Evolutionary conservation across 1,140 invertebrate species (phyloP).

Genomic region (Tyrophagus putrescentiae): DNA sequence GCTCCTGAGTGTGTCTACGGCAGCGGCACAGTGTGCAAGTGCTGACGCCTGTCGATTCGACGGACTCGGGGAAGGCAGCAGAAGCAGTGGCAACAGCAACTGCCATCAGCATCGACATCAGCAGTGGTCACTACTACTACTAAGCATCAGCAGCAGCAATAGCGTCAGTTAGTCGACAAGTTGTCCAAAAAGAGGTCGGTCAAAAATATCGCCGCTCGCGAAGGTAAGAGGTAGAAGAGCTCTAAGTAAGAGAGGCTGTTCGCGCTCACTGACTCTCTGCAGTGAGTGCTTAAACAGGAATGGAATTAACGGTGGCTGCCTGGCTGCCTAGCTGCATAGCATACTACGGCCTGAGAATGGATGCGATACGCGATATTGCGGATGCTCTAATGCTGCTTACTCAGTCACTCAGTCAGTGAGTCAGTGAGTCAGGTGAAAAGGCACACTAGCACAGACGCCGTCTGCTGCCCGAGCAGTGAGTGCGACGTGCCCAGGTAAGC

Average conservation of each 20-base stretch:
- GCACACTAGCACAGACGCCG: too few species aligned
- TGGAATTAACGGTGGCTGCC: not conserved
- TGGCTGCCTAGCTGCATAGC: not conserved
- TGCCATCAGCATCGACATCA: not conserved
- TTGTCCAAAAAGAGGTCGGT: slow-evolving; percentile 15
- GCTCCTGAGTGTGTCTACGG: too few species aligned
- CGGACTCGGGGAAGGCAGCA: too few species aligned
- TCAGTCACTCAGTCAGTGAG: too few species aligned
- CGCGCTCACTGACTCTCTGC: too few species aligned
- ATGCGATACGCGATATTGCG: slow-evolving; percentile 6
- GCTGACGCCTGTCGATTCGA: too few species aligned
- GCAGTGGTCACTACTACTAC: not conserved
- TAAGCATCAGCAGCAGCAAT: not conserved
- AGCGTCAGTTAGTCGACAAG: not conserved
- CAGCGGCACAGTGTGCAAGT: too few species aligned
- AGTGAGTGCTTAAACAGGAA: slow-evolving; percentile 14
- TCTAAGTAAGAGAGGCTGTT: not conserved
- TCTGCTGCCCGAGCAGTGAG: too few species aligned
- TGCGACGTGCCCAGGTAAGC: too few species aligned
- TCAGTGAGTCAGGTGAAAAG: too few species aligned
- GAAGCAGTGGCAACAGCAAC: too few species aligned
- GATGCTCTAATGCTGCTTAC: too few species aligned
- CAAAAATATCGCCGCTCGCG: slow-evolving; percentile 18
- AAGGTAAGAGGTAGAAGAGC: slow-evolving; percentile 4
- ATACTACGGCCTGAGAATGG: not conserved